Conservation (phyloP, 2,113 vertebrate species). For the Chiloscyllium plagiosum region DNA sequence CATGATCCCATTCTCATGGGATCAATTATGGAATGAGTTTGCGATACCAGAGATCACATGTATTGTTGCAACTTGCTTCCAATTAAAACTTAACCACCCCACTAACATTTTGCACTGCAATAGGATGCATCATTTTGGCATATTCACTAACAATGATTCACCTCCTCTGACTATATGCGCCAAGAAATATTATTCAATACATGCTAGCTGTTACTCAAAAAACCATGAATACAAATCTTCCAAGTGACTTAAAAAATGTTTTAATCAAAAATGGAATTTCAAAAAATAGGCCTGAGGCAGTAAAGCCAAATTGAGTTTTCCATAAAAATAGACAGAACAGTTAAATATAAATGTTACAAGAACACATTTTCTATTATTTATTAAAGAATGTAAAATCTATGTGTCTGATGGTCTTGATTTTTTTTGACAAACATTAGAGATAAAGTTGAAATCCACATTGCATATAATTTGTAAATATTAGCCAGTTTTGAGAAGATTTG, state of each 20-base stretch:
- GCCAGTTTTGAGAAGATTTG: no score
- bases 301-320: not conserved
- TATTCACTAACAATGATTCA: not conserved
- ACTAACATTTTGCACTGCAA: not conserved
- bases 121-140: not conserved
- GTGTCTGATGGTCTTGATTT: not conserved
- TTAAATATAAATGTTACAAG: not conserved
- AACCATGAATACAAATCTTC: not conserved
- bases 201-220: not conserved
- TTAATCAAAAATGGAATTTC: not conserved
- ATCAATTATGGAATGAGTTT: not conserved
- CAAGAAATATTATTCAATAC: not conserved
- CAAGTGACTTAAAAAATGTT: not conserved
- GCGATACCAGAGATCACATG: not conserved
- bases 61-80: not conserved
- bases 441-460: not conserved
- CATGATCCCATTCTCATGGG: not conserved
- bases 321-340: not conserved
- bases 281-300: not conserved
- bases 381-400: not conserved
- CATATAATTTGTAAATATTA: not conserved
- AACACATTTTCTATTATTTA: no score
- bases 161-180: not conserved
- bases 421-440: not conserved
- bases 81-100: not conserved